These are phyloP conservation scores for Trichonephila clavata DNA, from an alignment of 1,140 invertebrate species.

Conservation along the genomic window DNA sequence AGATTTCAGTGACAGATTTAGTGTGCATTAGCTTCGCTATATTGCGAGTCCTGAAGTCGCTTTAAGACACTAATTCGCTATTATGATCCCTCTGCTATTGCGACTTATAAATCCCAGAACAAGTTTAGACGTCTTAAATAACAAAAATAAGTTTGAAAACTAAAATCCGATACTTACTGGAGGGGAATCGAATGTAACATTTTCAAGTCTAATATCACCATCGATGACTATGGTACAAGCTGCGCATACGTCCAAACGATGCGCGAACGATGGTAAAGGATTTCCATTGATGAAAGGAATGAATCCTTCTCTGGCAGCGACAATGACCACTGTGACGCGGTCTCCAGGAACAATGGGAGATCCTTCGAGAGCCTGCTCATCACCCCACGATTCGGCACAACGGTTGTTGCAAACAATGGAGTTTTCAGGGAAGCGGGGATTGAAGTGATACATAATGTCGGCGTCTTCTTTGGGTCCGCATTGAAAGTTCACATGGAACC, in stretches of 20 bases:
- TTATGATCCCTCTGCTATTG: no score
- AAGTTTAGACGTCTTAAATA: no score
- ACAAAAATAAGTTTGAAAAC: background rate
- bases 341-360: slow-evolving; percentile 86
- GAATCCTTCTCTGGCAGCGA: slow-evolving; percentile 81
- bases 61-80: no score
- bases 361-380: slow-evolving; percentile 38
- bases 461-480: slow-evolving; percentile 43
- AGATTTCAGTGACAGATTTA: no score
- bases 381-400: slow-evolving; percentile 67
- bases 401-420: slow-evolving; percentile 75
- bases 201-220: slow-evolving; percentile 85
- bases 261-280: slow-evolving; percentile 88
- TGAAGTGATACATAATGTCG: slow-evolving; percentile 76
- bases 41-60: no score
- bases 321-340: slow-evolving; percentile 88
- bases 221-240: slow-evolving; percentile 87
- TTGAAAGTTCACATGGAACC: slow-evolving; percentile 70
- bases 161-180: slow-evolving; percentile 37
- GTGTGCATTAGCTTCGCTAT: no score
- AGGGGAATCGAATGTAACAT: slow-evolving; percentile 53
- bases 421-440: slow-evolving; percentile 70
- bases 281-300: slow-evolving; percentile 84
- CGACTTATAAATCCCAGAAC: no score
- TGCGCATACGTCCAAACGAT: slow-evolving; percentile 86